Conservation (phyloP, 2,113 vertebrate species). For the Centropristis striata region DNA sequence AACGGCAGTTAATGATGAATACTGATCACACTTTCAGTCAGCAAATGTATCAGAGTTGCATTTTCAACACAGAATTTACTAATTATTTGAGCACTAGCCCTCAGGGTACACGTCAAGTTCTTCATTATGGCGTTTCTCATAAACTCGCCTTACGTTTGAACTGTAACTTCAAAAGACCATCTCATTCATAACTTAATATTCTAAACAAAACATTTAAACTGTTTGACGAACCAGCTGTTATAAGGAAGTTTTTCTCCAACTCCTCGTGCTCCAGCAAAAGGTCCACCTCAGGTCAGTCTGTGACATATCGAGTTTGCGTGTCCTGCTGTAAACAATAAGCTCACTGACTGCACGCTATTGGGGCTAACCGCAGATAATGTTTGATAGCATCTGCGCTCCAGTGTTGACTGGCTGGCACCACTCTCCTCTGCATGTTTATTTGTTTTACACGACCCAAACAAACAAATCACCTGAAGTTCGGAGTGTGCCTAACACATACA, state of each 20-base stretch:
- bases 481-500: slow-evolving; percentile 2
- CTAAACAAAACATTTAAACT: slow-evolving; percentile 23
- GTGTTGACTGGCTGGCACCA: slow-evolving; percentile 26
- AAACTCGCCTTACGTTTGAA: slow-evolving; percentile 7
- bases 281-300: slow-evolving; percentile 28
- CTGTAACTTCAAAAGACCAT: slow-evolving; percentile 30
- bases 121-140: background rate
- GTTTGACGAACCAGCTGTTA: slow-evolving; percentile 27
- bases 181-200: slow-evolving; percentile 26
- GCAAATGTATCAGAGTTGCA: background rate
- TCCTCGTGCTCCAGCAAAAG: slow-evolving; percentile 7
- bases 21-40: background rate
- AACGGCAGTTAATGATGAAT: background rate
- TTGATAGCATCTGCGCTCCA: slow-evolving; percentile 40
- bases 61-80: slow-evolving; percentile 4
- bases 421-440: slow-evolving; percentile 8
- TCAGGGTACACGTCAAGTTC: background rate
- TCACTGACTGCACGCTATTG: slow-evolving; percentile 15
- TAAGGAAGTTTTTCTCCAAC: background rate
- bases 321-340: slow-evolving; percentile 56
- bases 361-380: slow-evolving; percentile 26
- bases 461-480: slow-evolving; percentile 36
- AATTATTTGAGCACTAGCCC: background rate
- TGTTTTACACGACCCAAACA: slow-evolving; percentile 47
- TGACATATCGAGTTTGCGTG: slow-evolving; percentile 34